phyloP scores from a whole-genome alignment of 2,888 invertebrate genomes.

The Pyrrhia umbra region DNA sequence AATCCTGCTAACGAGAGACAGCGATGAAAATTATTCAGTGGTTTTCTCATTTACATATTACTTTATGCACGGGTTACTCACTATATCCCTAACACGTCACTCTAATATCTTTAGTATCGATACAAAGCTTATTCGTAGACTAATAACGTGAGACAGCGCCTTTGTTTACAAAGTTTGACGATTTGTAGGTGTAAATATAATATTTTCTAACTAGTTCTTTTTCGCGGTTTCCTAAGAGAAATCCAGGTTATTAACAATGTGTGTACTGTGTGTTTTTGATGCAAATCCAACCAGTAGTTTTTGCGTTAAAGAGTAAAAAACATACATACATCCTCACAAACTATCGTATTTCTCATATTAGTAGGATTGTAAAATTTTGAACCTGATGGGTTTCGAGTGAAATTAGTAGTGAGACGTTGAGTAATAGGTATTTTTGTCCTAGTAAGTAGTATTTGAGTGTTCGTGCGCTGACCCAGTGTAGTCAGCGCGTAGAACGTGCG shows the following conservation, averaged over 20 bases:
- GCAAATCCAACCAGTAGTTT: too few relatives aligned
- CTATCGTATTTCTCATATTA: too few relatives aligned
- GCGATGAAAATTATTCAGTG: constrained; percentile 42
- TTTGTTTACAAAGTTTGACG: constrained; percentile 44
- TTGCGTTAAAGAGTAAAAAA: too few relatives aligned
- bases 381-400: constrained; percentile 11
- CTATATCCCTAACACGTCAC: constrained; percentile 44
- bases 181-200: constrained; percentile 39
- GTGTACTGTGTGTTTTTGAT: too few relatives aligned
- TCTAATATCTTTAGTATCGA: constrained; percentile 35
- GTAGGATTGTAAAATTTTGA: constrained; percentile 31
- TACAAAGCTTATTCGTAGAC: constrained; percentile 41
- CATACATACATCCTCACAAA: too few relatives aligned
- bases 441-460: constrained; percentile 6
- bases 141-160: constrained; percentile 39
- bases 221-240: too few relatives aligned
- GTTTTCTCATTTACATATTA: constrained; percentile 33
- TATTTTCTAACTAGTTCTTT: too few relatives aligned
- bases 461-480: constrained; percentile 67
- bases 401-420: neutral
- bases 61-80: constrained; percentile 59
- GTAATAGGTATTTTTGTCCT: constrained; percentile 13
- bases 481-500: constrained; percentile 58
- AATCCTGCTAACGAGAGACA: constrained; percentile 16
- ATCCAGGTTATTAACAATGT: too few relatives aligned